Evolutionary conservation across 2,888 invertebrate genomes (phyloP), one percentile per base, ranked within the genome.

Genomic region (Amaurobius ferox): DNA sequence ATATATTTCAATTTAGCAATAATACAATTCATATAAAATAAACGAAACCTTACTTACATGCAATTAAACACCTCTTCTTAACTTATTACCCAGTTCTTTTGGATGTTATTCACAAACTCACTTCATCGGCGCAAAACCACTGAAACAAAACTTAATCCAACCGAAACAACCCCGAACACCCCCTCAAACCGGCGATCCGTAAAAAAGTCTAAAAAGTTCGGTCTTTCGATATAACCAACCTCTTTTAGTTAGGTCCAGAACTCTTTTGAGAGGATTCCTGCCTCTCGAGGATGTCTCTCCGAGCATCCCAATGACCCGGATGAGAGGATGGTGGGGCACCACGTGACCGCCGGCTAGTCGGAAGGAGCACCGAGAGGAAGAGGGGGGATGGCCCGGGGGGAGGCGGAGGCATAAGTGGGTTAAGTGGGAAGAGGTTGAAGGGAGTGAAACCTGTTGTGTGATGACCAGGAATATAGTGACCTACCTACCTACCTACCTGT

Each of bases 331-430:
- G 73, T 29, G 32, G 76, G 71, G 26, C 64, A 66, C 23, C 83
- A 67, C 77, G 83, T 85, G 83, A 85, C 76, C 83, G 77, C 28
- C 83, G 83, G 83, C 83, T 85, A 78, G 35, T 74, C 76, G 81
- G 74, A 70, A 68, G 81, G 74, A 74, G 29, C n/a, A 30, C 19
- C 2, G 66, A 66, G 39, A 35, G 55, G 6, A 67, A 28, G 55
- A 48, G 35, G 30, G 11, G 48, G 6, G n/a, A n/a, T n/a, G n/a
- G n/a, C n/a, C n/a, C 40, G 32, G 55, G 6, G 73, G 29, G 55
- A 48, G 35, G 30, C 16, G 48, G 6, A 64, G 62, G 13, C 32
- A 16, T 55, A 85, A 85, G 72, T 85, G 72, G 83, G 83, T 85
- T 85, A 78, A 78, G 83, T 70, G 83, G 72, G 72, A 71, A 40